Base-by-base conservation (phyloP, 1,140 invertebrate species). In the Mizuhopecten yessoensis region DNA sequence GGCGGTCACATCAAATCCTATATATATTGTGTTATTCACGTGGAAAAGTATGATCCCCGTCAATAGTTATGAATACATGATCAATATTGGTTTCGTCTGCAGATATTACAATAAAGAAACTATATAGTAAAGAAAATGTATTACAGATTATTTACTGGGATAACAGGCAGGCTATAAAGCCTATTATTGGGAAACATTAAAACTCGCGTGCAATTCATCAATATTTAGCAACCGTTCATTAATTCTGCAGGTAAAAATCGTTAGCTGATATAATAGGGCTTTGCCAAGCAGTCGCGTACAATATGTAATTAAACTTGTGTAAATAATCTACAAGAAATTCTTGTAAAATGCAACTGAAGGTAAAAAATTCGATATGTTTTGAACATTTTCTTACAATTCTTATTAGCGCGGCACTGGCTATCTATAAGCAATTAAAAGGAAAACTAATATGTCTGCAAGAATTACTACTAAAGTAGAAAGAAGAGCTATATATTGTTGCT, bases 21-120 rank as follows among this genome's bases (percentile, higher is more conserved):
- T 75, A 75, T 75, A 75, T 29, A 0, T 29, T 75, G 13, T 39
- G 11, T 49, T 75, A 75, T 75, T 75, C 29, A 75, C 57, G 29
- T 29, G 17, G 57, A 9, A 29, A 29, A 29, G 1, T 29, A 75
- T 75, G n/a, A 75, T 75, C 57, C 9, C n/a, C n/a, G n/a, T 5
- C 17, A 17, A 75, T 75, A 23, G 57, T 3, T n/a, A 29, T 1
- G 57, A n/a, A 75, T n/a, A 5, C 23, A 29, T 29, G 23, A 75
- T 75, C 57, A 75, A 75, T 75, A 75, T 29, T 75, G 1, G 23
- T 75, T 75, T 75, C 57, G 5, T 29, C 23, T n/a, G n/a, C 23
- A 75, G 57, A n/a, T 75, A 75, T 75, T 75, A 29, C 57, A 75
- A 75, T 75, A 75, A 75, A 29, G 57, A 75, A 75, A 75, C 57